Evolutionary conservation across 2,888 invertebrate species (phyloP), one percentile per base, ranked within the genome.

Genomic region (Brenthis daphne): DNA sequence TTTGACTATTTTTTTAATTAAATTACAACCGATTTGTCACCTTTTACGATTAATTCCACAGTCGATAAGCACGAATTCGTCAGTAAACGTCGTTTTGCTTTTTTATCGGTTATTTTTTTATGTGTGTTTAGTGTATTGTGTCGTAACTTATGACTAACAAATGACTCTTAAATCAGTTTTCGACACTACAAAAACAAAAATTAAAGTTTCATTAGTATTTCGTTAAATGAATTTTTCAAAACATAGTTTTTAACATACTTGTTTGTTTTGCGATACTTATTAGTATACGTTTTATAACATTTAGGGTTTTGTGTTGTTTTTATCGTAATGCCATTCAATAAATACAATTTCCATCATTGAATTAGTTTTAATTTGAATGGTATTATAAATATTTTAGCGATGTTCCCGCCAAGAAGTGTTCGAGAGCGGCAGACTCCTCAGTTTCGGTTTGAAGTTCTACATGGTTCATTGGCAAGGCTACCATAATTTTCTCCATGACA

Each of bases 401-500:
- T 80, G 81, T 76, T 75, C 83, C 85, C 85, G 84, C 86, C 83
- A 84, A 86, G 82, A 82, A 80, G 71, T 69, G 71, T 54, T 63
- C 65, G 66, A 70, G 69, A 72, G 72, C 73, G 74, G 85, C 88
- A 90, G 89, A 88, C 78, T 87, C 85, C 87, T 87, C 87, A 86
- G 85, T 20, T 20, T 20, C 20, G 82, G 88, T 85, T 82, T 85
- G 86, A 88, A 86, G 85, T 82, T 78, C 81, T 82, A 84, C 82
- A 82, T 82, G 84, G 83, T 87, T 86, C 85, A 83, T 82, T 88
- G 87, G 89, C 90, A 90, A 90, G 89, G 88, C 84, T 86, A 81
- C 77, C 79, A 77, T 68, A 47, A 47, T 65, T 51, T 58, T 57
- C 33, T 70, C 58, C 58, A 67, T 65, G 48, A 14, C 53, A 29